Evolutionary conservation across 2,113 vertebrate genomes (phyloP).

Genomic region (Nerophis ophidion): DNA sequence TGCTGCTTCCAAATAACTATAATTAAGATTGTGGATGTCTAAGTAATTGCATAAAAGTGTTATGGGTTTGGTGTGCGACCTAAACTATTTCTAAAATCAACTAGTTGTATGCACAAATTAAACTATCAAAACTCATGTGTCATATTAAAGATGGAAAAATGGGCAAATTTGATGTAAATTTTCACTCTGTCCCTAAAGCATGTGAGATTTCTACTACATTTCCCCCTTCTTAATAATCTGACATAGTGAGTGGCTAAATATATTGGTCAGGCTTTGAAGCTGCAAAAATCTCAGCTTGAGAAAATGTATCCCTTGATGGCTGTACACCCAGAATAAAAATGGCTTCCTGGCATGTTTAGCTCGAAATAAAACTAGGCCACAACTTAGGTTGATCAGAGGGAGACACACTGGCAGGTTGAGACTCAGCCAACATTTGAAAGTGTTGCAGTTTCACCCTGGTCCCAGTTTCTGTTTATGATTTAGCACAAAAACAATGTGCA

Average conservation of each 20-base stretch:
- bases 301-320: constrained; percentile 5
- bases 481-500: background rate
- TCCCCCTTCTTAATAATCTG: background rate
- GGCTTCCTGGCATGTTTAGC: constrained; percentile 1
- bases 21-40: background rate
- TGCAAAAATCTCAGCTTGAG: constrained; percentile 10
- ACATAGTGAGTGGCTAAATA: constrained; percentile 6
- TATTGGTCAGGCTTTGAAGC: constrained; percentile 11
- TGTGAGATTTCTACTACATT: too few relatives aligned
- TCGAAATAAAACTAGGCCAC: constrained; percentile 10
- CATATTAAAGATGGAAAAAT: background rate
- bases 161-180: background rate
- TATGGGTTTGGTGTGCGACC: too few relatives aligned
- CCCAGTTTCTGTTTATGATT: background rate
- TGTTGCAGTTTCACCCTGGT: background rate
- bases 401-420: constrained; percentile 4
- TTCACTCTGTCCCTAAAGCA: background rate
- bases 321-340: constrained; percentile 10
- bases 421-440: constrained; percentile 1
- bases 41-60: constrained; percentile 4
- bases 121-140: too few relatives aligned
- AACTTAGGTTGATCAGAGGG: constrained; percentile 12
- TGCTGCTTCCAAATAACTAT: background rate
- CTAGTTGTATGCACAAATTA: too few relatives aligned
- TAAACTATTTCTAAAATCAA: too few relatives aligned